A percentile compares a stretch with the other conserved stretches of the same genome.
These are phyloP conservation scores for Cactoblastis cactorum DNA, from an alignment of 2,888 invertebrate species.

Conservation along the genomic window DNA sequence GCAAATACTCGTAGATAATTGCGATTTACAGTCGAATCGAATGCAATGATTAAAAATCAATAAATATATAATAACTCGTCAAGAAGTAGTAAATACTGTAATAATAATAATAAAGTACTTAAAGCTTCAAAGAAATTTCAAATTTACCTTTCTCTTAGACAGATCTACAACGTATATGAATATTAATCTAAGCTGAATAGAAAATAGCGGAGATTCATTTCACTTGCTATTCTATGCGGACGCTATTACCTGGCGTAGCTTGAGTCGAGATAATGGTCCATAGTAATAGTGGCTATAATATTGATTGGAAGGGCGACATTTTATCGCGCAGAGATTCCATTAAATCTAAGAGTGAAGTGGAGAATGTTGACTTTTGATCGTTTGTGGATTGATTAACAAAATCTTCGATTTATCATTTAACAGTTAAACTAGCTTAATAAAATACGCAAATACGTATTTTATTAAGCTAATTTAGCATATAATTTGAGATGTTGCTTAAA, in stretches of 20 bases:
- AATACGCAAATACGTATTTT: not conserved
- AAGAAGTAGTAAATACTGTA: no score
- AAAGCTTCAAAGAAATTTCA: no score
- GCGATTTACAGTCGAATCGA: no score
- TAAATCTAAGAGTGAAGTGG: not conserved
- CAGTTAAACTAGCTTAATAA: not conserved
- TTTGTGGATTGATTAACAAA: not conserved
- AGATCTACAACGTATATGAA: not conserved
- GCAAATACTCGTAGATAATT: no score
- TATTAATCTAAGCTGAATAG: not conserved
- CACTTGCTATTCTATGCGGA: conserved; percentile 16
- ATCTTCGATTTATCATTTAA: not conserved
- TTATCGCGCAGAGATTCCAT: not conserved
- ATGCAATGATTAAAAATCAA: no score
- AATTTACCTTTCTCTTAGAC: not conserved
- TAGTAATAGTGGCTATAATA: conserved; percentile 22
- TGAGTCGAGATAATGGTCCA: conserved; percentile 24
- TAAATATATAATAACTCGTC: no score
- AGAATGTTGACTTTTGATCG: not conserved
- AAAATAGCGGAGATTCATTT: conserved; percentile 1
- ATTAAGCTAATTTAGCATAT: not conserved
- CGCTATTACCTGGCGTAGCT: conserved; percentile 18
- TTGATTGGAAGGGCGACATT: conserved; percentile 24
- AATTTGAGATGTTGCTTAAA: not conserved
- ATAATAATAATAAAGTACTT: no score